phyloP scores from a whole-genome alignment of 2,113 vertebrate species.

The Motacilla tschutschensis region DNA sequence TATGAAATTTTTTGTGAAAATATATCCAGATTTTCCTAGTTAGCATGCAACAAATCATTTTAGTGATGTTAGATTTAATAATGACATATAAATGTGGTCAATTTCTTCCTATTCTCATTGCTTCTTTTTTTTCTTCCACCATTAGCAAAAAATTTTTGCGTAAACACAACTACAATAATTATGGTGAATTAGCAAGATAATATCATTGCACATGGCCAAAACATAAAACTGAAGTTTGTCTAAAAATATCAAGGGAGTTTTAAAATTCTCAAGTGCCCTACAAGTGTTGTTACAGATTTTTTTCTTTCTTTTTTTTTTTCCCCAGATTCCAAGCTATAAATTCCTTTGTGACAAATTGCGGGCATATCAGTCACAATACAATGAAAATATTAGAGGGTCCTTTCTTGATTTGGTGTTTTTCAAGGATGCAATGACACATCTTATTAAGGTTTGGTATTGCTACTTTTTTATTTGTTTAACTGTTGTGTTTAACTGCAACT shows the following conservation, averaged over 20 bases:
- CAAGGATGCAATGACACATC: conserved; percentile 80
- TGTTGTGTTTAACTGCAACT: background rate
- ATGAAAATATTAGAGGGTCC: conserved; percentile 73
- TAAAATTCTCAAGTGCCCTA: background rate
- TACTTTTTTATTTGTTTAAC: background rate
- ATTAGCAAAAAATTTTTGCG: background rate
- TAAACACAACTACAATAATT: background rate
- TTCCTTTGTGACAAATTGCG: conserved; percentile 70
- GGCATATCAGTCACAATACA: conserved; percentile 73
- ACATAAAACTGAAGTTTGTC: background rate
- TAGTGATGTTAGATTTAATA: background rate
- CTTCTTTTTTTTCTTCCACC: background rate
- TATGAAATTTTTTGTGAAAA: background rate
- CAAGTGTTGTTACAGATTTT: background rate
- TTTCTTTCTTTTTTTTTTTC: background rate
- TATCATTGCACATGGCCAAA: rapidly evolving
- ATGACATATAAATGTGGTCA: background rate
- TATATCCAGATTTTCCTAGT: background rate
- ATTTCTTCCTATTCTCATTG: background rate
- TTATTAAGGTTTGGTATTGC: conserved; percentile 71
- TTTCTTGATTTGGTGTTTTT: conserved; percentile 80
- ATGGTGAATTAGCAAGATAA: background rate
- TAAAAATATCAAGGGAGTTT: background rate
- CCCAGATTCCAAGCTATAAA: conserved; percentile 71
- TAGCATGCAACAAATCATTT: background rate